Evolutionary conservation across 1,140 invertebrate genomes (phyloP).

Genomic region (Drosophila albomicans): DNA sequence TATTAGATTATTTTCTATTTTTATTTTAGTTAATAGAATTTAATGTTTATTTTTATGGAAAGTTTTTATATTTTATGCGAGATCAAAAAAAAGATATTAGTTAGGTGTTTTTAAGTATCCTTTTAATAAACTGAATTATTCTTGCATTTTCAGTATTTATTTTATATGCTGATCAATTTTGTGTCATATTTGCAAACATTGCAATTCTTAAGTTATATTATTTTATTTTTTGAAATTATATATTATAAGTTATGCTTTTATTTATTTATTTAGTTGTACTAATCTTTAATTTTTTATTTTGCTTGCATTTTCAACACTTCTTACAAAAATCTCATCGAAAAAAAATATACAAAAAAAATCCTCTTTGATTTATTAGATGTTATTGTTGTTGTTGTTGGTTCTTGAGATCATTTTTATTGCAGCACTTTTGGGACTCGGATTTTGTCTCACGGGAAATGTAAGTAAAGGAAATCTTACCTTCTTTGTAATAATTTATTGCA

Average conservation of each 20-base stretch:
- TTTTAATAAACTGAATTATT: too few relatives aligned
- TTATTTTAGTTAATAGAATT: too few relatives aligned
- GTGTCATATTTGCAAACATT: too few relatives aligned
- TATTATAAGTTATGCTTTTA: neutral
- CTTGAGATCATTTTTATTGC: constrained; percentile 1
- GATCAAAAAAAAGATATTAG: too few relatives aligned
- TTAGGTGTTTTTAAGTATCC: too few relatives aligned
- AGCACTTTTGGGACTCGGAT: constrained; percentile 4
- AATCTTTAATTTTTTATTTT: neutral
- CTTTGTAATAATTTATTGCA: constrained; percentile 29
- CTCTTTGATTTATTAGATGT: neutral
- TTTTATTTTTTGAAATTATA: neutral
- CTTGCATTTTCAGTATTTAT: too few relatives aligned
- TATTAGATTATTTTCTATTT: too few relatives aligned
- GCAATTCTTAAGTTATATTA: neutral
- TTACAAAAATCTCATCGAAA: constrained; percentile 6
- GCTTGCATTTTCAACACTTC: constrained; percentile 5
- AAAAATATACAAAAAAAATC: constrained; percentile 35
- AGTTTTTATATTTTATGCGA: too few relatives aligned
- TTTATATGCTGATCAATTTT: too few relatives aligned
- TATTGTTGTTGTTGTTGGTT: constrained; percentile 4
- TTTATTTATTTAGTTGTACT: neutral
- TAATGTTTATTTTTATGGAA: too few relatives aligned
- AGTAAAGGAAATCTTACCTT: constrained; percentile 38
- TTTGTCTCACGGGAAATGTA: constrained; percentile 13